Base-by-base conservation (phyloP, 1,140 invertebrate genomes). In the Forficula auricularia region DNA sequence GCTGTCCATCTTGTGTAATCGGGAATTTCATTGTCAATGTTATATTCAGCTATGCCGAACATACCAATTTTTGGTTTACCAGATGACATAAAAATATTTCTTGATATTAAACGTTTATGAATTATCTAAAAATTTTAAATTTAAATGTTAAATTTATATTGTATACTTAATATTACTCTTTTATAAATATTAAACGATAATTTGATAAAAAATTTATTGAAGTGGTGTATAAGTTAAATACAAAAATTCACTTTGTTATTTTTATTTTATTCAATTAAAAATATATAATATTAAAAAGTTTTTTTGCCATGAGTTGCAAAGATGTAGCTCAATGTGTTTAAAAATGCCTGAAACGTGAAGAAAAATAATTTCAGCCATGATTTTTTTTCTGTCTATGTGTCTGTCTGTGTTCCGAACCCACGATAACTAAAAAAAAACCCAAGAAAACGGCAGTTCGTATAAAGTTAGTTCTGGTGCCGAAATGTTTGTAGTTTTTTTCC, bases 1-100 rank as follows among this genome's bases (percentile, higher is more conserved):
- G 83, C 75, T 3, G 73, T 77, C 82, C 82, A 88, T 15, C 84
- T 58, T 0, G 72, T 72, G 50, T 78, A 78, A 50, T 85, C 75
- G 10, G 71, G 65, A 19, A 62, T 61, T 50, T 68, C 55, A 39
- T 54, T 47, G 54, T 61, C 30, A 50, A 63, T 48, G 55, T 62
- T 48, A 51, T 61, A 62, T 36, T 72, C 68, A 6, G 72, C 56
- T 13, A 83, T 59, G 3, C 79, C 79, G 60, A 77, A 79, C 32
- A 77, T 76, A 48, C 71, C 68, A n/a, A 84, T 58, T 62, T 83
- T 83, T 1, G 78, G 74, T 14, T 66, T 68, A 42, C 68, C 65
- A 42, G 73, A 67, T 22, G 62, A 60, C 14, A 84, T 59, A 1
- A 70, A 56, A 19, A 88, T 63, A 56, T 79, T 84, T 34, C 79